Base-by-base conservation (phyloP, 2,888 invertebrate genomes). In the Oasisia sp. region DNA sequence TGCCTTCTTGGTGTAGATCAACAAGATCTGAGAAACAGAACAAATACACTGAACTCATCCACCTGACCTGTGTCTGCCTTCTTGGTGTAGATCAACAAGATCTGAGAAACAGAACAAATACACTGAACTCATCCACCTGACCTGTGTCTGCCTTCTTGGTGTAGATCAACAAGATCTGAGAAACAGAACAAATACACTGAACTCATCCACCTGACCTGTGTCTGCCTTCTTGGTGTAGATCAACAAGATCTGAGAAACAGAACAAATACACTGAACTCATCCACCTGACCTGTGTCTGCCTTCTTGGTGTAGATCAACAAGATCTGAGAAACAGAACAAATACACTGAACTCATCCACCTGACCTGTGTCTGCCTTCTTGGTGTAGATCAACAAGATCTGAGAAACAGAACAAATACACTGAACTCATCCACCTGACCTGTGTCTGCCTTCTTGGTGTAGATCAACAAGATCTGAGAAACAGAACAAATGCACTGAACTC, bases 1-100 rank as follows among this genome's bases (percentile, higher is more conserved):
- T 74, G n/a, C 27, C 74, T 27, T 74, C n/a, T 74, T 74, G 27
- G 19, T 27, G 7, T 32, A 32, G 4, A 0, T 56, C 56, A 11
- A 32, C 58, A 58, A 74, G 32, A 32, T 56, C 91, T 50, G 50
- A 50, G 9, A 50, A 50, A 50, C 9, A 50, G 50, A 12, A 50
- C 93, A 32, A 98, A 97, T 50, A 97, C 96, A 96, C 98, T 98
- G 95, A 98, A 98, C 12, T 93, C 96, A 0, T 96, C 45, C 44
- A 32, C 89, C 44, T 5, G 44, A 45, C 9, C 74, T 90, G 19
- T 90, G 32, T 90, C 90, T 74, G n/a, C 27, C 74, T 27, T 74
- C n/a, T 74, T 74, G 27, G 19, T 27, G 7, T 32, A 32, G 4
- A 0, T 56, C 56, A 11, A 32, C 58, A 58, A 74, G 32, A 32